Conservation (phyloP, 2,113 vertebrate species). For the Falco punctatus region DNA sequence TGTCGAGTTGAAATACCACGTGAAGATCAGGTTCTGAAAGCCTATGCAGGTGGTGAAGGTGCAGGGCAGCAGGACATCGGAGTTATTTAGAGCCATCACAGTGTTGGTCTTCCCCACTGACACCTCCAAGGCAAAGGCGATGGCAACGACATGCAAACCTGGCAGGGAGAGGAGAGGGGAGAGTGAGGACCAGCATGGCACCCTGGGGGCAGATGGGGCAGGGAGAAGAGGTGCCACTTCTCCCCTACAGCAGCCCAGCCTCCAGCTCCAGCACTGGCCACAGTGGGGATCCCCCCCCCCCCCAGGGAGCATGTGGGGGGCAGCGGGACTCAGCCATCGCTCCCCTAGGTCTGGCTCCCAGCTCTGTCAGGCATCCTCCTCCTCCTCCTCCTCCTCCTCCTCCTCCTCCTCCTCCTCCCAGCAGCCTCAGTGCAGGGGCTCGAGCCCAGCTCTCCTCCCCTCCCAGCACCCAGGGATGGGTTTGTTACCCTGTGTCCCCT, state of each 20-base stretch:
- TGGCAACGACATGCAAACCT: slow-evolving; percentile 57
- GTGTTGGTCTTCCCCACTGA: slow-evolving; percentile 85
- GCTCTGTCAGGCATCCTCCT: neutral
- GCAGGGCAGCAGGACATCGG: slow-evolving; percentile 87
- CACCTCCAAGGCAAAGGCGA: slow-evolving; percentile 84
- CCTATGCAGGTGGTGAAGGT: slow-evolving; percentile 89
- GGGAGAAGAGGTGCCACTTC: neutral
- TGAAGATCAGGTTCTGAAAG: slow-evolving; percentile 86
- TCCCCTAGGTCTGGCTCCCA: neutral
- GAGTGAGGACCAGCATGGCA: neutral
- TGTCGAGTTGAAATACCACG: slow-evolving; percentile 80
- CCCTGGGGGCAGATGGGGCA: no score
- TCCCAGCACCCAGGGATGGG: neutral
- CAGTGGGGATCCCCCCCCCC: neutral
- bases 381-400: neutral
- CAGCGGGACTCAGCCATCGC: neutral
- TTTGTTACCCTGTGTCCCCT: neutral
- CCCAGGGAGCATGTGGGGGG: neutral
- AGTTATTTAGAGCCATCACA: slow-evolving; percentile 87
- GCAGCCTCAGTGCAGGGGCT: neutral
- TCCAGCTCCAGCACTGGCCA: neutral
- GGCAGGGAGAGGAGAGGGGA: neutral
- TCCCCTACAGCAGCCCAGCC: no score
- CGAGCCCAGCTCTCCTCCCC: neutral
- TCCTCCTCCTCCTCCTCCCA: neutral